A percentile compares a stretch with the other conserved stretches of the same genome.
Conservation (phyloP, 2,113 vertebrate species). For the Neogale vison region DNA sequence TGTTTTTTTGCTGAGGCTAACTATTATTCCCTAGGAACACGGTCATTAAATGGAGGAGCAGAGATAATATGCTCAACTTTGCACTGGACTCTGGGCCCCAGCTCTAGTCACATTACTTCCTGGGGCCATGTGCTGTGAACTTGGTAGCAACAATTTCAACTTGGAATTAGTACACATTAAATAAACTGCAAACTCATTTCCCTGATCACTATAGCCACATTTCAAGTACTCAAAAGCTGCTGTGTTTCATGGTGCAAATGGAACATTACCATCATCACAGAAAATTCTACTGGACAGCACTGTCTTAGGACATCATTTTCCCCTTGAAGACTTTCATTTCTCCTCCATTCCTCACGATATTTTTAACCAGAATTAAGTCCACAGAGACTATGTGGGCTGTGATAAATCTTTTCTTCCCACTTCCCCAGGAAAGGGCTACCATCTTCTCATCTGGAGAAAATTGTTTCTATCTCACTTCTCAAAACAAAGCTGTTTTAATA, state of each 20-base stretch:
- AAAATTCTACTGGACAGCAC: neutral
- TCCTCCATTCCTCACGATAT: neutral
- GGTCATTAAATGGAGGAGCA: neutral
- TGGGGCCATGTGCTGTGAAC: neutral
- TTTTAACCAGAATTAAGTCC: neutral
- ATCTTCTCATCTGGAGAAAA: slow-evolving; percentile 64
- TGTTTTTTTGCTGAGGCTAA: neutral
- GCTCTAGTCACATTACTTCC: neutral
- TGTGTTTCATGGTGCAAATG: neutral
- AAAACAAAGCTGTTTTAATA: slow-evolving; percentile 58
- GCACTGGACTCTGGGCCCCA: neutral
- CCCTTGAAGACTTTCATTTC: neutral
- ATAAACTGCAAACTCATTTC: neutral
- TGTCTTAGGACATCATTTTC: neutral
- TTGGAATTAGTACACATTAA: neutral
- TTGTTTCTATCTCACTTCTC: slow-evolving; percentile 30
- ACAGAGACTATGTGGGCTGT: neutral
- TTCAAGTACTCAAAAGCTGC: neutral
- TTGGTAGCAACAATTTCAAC: neutral
- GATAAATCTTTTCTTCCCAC: slow-evolving; percentile 15
- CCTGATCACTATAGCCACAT: neutral
- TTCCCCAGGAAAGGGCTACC: neutral
- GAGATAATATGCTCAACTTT: neutral
- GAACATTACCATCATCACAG: neutral
- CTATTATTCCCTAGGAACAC: neutral